Evolutionary conservation across 2,797 vertebrate species (phyloP), one percentile per base, ranked within the genome.

Genomic region (Emydoidea blandingii): DNA sequence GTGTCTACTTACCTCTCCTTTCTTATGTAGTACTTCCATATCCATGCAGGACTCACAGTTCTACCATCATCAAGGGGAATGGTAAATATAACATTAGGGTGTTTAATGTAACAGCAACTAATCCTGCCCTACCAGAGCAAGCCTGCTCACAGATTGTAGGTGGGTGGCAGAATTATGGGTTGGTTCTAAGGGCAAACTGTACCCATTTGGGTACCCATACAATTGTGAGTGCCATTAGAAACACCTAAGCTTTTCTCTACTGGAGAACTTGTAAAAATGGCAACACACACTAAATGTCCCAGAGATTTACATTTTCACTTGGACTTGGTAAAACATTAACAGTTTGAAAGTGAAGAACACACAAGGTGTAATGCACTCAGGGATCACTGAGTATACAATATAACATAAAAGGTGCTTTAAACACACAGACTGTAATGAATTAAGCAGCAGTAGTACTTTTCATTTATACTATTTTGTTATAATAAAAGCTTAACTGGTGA

Each of bases 291-390:
- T 72, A 90, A 94, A 91, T 6, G 2, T 86, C 76, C n/a, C 76
- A 89, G 31, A 80, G 27, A 15, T 83, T 91, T 85, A 76, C 12
- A 14, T 25, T 76, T 54, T 94, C 79, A 41, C 56, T 53, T 79
- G 37, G 37, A 53, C 83, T 2, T 79, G 19, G 56, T 89, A 94
- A 94, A 96, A 90, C 4, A 16, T 44, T 10, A 87, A 47, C 14
- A 12, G 14, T 87, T 54, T 85, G 86, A 93, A 94, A 88, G 16
- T 41, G 83, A 92, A 92, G 83, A 94, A 90, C 62, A 88, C 79
- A 79, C 56, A 89, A 88, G 79, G 81, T 93, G 79, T 27, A 81
- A 86, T 44, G 29, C 83, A 83, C 88, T 79, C 68, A 12, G 76
- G 81, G 74, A 83, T 89, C 81, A 57, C 76, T 9, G 44, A 74